Evolutionary conservation across 1,140 invertebrate species (phyloP).

Genomic region (Eumeta japonica): DNA sequence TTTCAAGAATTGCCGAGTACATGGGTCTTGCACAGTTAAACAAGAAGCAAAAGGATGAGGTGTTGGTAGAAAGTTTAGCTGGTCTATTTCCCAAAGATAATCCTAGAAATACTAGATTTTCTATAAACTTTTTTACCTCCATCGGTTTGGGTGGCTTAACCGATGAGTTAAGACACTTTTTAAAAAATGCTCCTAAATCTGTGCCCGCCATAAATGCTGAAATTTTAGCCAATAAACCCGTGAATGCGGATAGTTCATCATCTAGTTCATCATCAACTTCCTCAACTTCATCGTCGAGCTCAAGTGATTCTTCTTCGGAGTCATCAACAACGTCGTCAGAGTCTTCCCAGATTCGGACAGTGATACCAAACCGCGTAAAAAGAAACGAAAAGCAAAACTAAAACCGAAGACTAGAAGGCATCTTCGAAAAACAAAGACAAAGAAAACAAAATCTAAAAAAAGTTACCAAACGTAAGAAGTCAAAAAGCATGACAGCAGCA

Average conservation of each 20-base stretch:
- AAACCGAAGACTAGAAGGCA: too few relatives aligned
- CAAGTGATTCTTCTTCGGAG: too few relatives aligned
- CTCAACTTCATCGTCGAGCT: slow-evolving; percentile 23
- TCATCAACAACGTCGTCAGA: too few relatives aligned
- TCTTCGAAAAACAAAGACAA: too few relatives aligned
- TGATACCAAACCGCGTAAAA: too few relatives aligned
- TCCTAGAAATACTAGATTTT: slow-evolving; percentile 94
- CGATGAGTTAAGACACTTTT: slow-evolving; percentile 87
- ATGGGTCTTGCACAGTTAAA: slow-evolving; percentile 94
- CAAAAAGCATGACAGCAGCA: too few relatives aligned
- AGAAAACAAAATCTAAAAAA: too few relatives aligned
- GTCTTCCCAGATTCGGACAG: too few relatives aligned
- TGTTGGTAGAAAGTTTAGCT: too few relatives aligned
- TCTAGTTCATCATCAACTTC: slow-evolving; percentile 31
- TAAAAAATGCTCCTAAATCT: slow-evolving; percentile 77
- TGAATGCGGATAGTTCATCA: slow-evolving; percentile 32
- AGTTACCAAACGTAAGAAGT: too few relatives aligned
- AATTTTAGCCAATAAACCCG: too few relatives aligned
- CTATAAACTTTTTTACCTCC: slow-evolving; percentile 99
- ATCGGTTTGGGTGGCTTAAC: slow-evolving; percentile 97
- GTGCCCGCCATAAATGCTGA: slow-evolving; percentile 40
- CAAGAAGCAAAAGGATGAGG: slow-evolving; percentile 83
- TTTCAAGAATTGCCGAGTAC: slow-evolving; percentile 94
- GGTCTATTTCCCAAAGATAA: slow-evolving; percentile 95
- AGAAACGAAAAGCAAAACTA: too few relatives aligned